Conservation (phyloP, 2,797 vertebrate genomes). For the Chelidonichthys spinosus region DNA sequence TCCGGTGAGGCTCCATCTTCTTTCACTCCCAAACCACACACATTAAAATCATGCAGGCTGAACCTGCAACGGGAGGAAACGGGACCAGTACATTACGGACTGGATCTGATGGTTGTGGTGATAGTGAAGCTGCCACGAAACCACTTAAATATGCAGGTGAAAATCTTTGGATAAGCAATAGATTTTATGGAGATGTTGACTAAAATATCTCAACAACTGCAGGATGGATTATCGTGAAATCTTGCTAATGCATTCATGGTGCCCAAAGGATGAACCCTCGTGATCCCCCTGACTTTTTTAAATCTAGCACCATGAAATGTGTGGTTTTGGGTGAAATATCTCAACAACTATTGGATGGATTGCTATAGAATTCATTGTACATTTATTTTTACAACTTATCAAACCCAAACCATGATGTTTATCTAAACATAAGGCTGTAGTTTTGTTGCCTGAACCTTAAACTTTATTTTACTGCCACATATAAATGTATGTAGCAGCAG, state of each 20-base stretch:
- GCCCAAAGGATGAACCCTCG: neutral
- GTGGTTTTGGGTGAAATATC: neutral
- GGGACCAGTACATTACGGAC: constrained; percentile 9
- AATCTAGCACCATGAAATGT: neutral
- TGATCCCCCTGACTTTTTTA: neutral
- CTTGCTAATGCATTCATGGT: neutral
- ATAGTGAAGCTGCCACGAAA: neutral
- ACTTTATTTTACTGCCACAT: no score
- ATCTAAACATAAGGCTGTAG: no score
- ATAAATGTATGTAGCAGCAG: no score
- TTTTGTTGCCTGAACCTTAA: no score
- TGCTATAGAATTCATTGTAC: no score
- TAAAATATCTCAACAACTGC: neutral
- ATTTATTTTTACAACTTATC: no score
- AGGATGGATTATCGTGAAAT: neutral
- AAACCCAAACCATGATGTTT: no score
- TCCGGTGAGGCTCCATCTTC: constrained; percentile 68
- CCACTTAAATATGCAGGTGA: neutral
- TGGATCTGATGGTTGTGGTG: constrained; percentile 12
- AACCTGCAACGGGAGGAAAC: constrained; percentile 38
- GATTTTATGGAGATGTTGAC: neutral
- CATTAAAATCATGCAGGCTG: constrained; percentile 35
- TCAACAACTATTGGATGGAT: neutral
- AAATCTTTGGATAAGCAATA: neutral
- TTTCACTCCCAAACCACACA: constrained; percentile 24